Evolutionary conservation across 2,888 invertebrate genomes (phyloP).

Genomic region (Nasonovia ribisnigri): DNA sequence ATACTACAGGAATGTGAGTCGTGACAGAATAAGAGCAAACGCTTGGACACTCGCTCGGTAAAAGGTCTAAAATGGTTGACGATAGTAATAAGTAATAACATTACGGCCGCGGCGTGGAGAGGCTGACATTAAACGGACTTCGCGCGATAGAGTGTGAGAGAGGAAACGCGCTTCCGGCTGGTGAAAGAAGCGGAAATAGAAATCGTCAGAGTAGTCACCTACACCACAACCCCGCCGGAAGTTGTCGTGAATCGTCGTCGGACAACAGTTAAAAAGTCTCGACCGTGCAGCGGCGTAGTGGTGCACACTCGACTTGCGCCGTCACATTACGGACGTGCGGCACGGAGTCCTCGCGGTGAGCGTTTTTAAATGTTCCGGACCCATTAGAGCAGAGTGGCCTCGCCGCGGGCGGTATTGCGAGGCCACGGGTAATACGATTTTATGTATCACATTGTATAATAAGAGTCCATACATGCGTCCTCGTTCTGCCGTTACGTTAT

Average conservation of each 20-base stretch:
- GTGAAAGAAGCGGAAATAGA: background rate
- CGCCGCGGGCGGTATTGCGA: conserved; percentile 35
- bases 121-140: background rate
- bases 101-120: background rate
- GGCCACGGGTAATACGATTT: conserved; percentile 57
- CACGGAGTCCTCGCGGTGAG: background rate
- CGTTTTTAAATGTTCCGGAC: conserved; percentile 63
- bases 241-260: background rate
- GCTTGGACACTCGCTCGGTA: background rate
- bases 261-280: conserved; percentile 41
- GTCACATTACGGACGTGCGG: background rate
- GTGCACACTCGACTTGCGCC: background rate
- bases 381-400: conserved; percentile 63
- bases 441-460: background rate
- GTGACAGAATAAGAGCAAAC: background rate
- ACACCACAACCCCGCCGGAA: background rate
- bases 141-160: too few species aligned
- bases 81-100: background rate
- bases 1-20: too few species aligned
- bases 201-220: background rate
- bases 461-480: background rate
- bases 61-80: background rate
- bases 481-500: background rate
- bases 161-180: background rate
- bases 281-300: background rate